Evolutionary conservation across 2,797 vertebrate genomes (phyloP).

Genomic region (Poecilia gillii): DNA sequence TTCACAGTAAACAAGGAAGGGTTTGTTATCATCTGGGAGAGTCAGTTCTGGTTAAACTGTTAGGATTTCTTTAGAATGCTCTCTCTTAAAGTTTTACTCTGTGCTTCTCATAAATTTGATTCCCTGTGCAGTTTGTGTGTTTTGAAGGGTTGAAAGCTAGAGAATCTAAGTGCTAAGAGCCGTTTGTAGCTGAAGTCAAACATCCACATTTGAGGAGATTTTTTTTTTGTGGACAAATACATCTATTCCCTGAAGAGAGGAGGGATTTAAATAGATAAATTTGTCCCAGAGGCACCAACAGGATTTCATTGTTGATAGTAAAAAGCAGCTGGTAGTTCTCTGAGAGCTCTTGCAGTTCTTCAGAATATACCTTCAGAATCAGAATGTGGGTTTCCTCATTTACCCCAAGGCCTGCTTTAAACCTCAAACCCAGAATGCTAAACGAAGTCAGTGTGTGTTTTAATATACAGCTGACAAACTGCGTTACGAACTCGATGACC

Average conservation of each 20-base stretch:
- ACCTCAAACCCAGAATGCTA: constrained; percentile 6
- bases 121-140: constrained; percentile 20
- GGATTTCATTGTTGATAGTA: constrained; percentile 20
- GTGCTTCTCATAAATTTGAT: neutral
- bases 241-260: constrained; percentile 12
- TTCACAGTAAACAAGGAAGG: neutral
- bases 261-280: neutral
- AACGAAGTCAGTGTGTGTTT: constrained; percentile 24
- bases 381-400: neutral
- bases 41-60: neutral
- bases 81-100: neutral
- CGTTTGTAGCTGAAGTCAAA: constrained; percentile 28
- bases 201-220: constrained; percentile 36
- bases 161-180: constrained; percentile 38
- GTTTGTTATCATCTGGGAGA: neutral
- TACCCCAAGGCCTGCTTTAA: constrained; percentile 37
- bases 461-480: constrained; percentile 51
- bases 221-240: constrained; percentile 17
- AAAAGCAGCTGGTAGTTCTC: constrained; percentile 25
- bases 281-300: constrained; percentile 7
- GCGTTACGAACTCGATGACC: constrained; percentile 60
- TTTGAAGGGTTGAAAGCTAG: constrained; percentile 62
- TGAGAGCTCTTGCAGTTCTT: neutral
- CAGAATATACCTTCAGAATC: neutral
- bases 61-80: neutral